Evolutionary conservation across 2,797 vertebrate species (phyloP).

Genomic region (Chaetophractus vellerosus): DNA sequence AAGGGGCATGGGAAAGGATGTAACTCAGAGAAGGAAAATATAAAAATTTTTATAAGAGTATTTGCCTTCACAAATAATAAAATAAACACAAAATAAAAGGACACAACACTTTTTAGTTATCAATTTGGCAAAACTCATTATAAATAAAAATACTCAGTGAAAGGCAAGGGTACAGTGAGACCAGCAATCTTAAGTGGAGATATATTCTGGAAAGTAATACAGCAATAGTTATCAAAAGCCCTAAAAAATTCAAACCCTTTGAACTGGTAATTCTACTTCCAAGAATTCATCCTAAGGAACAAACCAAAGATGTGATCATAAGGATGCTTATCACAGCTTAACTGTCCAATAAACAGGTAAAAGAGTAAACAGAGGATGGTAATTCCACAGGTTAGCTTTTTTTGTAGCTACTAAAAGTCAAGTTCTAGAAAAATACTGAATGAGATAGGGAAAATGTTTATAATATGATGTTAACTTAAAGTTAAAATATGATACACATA

Average conservation of each 20-base stretch:
- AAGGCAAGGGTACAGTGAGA: neutral
- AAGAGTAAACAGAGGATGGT: neutral
- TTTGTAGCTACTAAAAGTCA: conserved; percentile 6
- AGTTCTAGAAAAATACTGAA: conserved; percentile 18
- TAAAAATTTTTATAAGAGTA: neutral
- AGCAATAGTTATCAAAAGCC: neutral
- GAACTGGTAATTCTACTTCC: neutral
- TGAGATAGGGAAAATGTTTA: neutral
- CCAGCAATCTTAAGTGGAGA: neutral
- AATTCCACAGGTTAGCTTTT: neutral
- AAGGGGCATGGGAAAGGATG: conserved; percentile 56
- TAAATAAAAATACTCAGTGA: neutral
- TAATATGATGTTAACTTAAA: neutral
- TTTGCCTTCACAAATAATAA: neutral
- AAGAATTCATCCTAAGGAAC: neutral
- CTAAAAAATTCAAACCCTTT: neutral
- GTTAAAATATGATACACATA: neutral
- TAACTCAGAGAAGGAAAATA: neutral
- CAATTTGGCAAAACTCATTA: neutral
- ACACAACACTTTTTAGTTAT: neutral
- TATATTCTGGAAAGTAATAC: neutral
- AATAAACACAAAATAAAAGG: neutral
- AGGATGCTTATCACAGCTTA: neutral
- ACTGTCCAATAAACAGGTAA: neutral
- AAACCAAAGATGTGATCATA: neutral